A percentile compares a stretch with the other conserved stretches of the same genome.
phyloP scores from a whole-genome alignment of 2,888 invertebrate genomes.

The Ectobius pallidus region DNA sequence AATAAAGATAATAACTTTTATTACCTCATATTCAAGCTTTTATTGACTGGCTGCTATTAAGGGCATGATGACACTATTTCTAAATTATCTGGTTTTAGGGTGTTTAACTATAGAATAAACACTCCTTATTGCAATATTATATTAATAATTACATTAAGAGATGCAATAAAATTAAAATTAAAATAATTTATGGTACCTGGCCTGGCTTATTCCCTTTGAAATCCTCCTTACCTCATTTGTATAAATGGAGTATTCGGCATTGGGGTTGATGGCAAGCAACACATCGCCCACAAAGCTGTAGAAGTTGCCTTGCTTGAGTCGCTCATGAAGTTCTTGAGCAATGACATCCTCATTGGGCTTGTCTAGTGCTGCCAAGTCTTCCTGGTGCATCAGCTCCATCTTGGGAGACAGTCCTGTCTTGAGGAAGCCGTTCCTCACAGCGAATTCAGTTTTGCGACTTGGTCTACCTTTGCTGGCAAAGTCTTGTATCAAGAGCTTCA shows the following conservation, averaged over 20 bases:
- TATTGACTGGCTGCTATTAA: too few species aligned
- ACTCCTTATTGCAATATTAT: too few species aligned
- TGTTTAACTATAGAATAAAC: too few species aligned
- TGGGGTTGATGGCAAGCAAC: slow-evolving; percentile 79
- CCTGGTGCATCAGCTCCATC: slow-evolving; percentile 76
- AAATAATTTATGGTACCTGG: too few species aligned
- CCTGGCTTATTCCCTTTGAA: too few species aligned
- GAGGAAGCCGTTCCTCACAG: slow-evolving; percentile 37
- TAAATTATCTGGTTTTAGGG: too few species aligned
- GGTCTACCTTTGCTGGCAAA: slow-evolving; percentile 54
- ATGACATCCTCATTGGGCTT: slow-evolving; percentile 74
- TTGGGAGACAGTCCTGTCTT: slow-evolving; percentile 51
- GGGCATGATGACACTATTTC: too few species aligned
- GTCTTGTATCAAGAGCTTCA: slow-evolving; percentile 65
- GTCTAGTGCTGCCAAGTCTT: slow-evolving; percentile 82
- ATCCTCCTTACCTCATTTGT: slow-evolving; percentile 72
- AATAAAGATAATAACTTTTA: too few species aligned
- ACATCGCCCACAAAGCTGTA: slow-evolving; percentile 85
- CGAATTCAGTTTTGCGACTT: not conserved
- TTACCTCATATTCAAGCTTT: too few species aligned
- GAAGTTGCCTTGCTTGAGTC: slow-evolving; percentile 69
- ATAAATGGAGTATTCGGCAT: slow-evolving; percentile 74
- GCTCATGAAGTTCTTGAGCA: slow-evolving; percentile 70
- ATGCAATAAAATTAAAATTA: too few species aligned
- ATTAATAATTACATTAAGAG: too few species aligned